Percentiles rank a stretch among this genome's conserved stretches.
phyloP scores from a whole-genome alignment of 2,888 invertebrate genomes.

The Sericinus montela region DNA sequence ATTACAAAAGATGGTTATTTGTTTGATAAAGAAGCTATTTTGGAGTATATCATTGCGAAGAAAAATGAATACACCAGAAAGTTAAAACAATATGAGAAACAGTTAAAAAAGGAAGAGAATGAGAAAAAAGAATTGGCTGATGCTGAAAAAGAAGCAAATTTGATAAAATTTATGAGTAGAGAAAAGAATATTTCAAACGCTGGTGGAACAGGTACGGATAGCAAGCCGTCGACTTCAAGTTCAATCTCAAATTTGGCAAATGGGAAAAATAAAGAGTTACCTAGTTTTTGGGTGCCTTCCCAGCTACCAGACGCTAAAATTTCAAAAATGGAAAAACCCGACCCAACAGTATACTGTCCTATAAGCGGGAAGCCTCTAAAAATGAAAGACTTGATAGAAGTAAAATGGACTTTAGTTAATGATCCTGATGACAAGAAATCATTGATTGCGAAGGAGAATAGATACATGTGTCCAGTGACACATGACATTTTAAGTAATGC shows the following conservation, averaged over 20 bases:
- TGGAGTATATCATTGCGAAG: constrained; percentile 96
- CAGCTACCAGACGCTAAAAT: constrained; percentile 91
- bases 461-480: constrained; percentile 98
- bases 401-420: constrained; percentile 94
- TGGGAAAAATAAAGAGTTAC: constrained; percentile 88
- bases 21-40: constrained; percentile 97
- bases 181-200: constrained; percentile 86
- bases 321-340: constrained; percentile 73
- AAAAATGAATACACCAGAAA: constrained; percentile 94
- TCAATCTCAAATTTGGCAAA: constrained; percentile 90
- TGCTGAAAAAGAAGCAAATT: constrained; percentile 86
- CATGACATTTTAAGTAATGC: constrained; percentile 97
- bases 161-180: constrained; percentile 89
- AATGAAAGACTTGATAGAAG: constrained; percentile 94
- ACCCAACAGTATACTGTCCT: constrained; percentile 62
- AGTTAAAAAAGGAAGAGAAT: constrained; percentile 86
- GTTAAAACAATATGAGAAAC: constrained; percentile 94
- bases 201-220: constrained; percentile 26
- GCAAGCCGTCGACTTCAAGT: constrained; percentile 40
- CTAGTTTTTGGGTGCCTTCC: constrained; percentile 98
- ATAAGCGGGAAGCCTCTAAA: constrained; percentile 86
- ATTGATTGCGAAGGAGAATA: constrained; percentile 91
- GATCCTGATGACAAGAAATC: constrained; percentile 93
- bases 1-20: constrained; percentile 91
- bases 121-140: constrained; percentile 84